Base-by-base conservation (phyloP, 2,113 vertebrate genomes). In the Myrmophylax atrothorax region DNA sequence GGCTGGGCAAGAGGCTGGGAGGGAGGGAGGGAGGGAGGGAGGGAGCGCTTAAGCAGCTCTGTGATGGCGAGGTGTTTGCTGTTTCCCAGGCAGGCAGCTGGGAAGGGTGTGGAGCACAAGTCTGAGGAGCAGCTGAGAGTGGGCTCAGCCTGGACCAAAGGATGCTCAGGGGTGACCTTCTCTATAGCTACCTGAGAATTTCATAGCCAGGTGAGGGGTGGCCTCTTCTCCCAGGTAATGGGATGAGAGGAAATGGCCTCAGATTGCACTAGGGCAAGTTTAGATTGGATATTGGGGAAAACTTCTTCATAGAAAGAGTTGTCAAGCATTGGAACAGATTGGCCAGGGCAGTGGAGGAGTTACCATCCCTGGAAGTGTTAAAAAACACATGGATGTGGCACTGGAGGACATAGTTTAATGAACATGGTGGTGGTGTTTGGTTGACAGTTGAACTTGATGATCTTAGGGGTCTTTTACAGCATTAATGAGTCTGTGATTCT, bases 71-170 rank as follows among this genome's bases (percentile, higher is more conserved):
- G 84, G 52, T 56, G 63, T 46, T 38, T 58, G 9, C 42, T 58
- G 9, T 60, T n/a, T 50, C 63, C 62, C 31, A 66, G 64, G 22
- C 17, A 46, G 52, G 12, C 7, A 17, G 14, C 22, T 56, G 14
- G n/a, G 29, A 55, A 31, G 20, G 42, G 31, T 31, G 49, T 37
- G 55, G 62, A 62, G n/a, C 3, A 2, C 24, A n/a, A 26, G 11
- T 14, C 17, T 60, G 63, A 49, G 47, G 38, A 67, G 38, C 0
- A 0, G 24, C 52, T 0, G 1, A 44, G 40, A 17, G 1, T 0
- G 70, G 18, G 25, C 55, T 63, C 56, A 37, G 22, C 31, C 72
- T 63, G 49, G 44, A 44, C 22, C 19, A 42, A 14, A 56, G 25
- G 42, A 90, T 26, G 31, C 35, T 77, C 31, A 55, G 31, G 25